Base-by-base conservation (phyloP, 2,888 invertebrate genomes). In the Drosophila dives region DNA sequence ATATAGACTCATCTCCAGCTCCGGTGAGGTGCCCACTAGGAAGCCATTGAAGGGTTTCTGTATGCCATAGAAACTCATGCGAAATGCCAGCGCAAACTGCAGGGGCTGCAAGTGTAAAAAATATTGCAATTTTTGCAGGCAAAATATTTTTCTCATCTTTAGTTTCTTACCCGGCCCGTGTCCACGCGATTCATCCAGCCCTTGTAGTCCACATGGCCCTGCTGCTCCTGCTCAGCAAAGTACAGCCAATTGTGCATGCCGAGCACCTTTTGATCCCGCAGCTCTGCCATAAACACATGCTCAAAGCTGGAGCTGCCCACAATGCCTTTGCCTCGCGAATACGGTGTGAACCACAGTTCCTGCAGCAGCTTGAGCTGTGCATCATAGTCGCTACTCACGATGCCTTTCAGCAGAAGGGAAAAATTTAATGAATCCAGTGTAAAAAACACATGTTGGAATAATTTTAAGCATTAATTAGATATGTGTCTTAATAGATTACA, bases 241-340 rank as follows among this genome's bases (percentile, higher is more conserved):
- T 91, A 91, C 1, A 91, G 54, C 91, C 91, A 91, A 60, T 91
- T 91, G 72, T 91, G 92, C 54, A 91, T 66, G 26, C 91, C 92
- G 11, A 91, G 73, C 29, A 92, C 81, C n/a, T 58, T 81, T 3
- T 80, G 73, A 17, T 90, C 89, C 2, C 84, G 81, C 11, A 91
- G 58, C 49, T 92, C 92, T 0, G 92, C 91, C 64, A 91, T 71
- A 54, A 91, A 91, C 0, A 92, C 88, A 60, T 91, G 91, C 63
- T 91, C 91, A 51, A 91, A 92, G 23, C 91, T 91, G 2, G 92
- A 92, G 62, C 91, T 92, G n/a, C 91, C 86, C n/a, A 90, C 58
- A 26, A 82, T 79, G 11, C 85, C 82, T 4, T 81, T 83, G 0
- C 89, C 90, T 0, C 91, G 84, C 3, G 91, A 90, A 45, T 91